These are phyloP conservation scores for Clostera curtula DNA, from an alignment of 2,888 invertebrate genomes.

Conservation along the genomic window DNA sequence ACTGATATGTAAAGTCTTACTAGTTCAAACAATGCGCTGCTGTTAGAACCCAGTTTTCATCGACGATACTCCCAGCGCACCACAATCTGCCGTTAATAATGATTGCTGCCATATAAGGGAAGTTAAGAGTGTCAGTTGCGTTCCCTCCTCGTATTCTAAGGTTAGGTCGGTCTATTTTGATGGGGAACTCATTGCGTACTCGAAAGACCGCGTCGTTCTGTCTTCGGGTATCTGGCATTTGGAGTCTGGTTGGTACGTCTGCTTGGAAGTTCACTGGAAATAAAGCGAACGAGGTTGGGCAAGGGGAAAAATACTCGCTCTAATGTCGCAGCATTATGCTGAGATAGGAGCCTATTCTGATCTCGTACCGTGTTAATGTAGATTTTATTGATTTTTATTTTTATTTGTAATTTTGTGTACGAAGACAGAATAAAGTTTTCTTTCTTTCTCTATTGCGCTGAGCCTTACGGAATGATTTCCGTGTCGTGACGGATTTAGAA, in stretches of 20 bases:
- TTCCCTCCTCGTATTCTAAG: slow-evolving; percentile 43
- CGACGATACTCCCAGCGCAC: slow-evolving; percentile 63
- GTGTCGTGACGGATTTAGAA: no score
- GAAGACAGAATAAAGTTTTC: no score
- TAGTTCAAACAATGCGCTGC: slow-evolving; percentile 66
- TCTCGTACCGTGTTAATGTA: no score
- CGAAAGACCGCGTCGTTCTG: slow-evolving; percentile 22
- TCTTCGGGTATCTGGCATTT: slow-evolving; percentile 16
- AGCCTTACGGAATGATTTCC: no score
- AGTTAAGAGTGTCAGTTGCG: slow-evolving; percentile 45
- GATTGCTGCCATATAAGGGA: slow-evolving; percentile 58
- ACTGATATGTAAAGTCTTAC: no score
- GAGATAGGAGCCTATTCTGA: no score
- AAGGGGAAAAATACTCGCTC: no score
- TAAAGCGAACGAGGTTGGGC: no score
- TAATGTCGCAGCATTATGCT: no score
- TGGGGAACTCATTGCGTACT: slow-evolving; percentile 31
- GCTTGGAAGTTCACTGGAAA: slow-evolving; percentile 32
- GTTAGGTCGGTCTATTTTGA: slow-evolving; percentile 12
- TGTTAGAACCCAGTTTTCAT: slow-evolving; percentile 59
- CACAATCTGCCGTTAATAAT: slow-evolving; percentile 59
- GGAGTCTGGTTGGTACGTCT: slow-evolving; percentile 9
- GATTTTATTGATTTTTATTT: no score
- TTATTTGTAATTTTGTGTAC: no score
- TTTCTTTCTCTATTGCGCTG: no score